Base-by-base conservation (phyloP, 2,888 invertebrate species). In the Agelastica alni region DNA sequence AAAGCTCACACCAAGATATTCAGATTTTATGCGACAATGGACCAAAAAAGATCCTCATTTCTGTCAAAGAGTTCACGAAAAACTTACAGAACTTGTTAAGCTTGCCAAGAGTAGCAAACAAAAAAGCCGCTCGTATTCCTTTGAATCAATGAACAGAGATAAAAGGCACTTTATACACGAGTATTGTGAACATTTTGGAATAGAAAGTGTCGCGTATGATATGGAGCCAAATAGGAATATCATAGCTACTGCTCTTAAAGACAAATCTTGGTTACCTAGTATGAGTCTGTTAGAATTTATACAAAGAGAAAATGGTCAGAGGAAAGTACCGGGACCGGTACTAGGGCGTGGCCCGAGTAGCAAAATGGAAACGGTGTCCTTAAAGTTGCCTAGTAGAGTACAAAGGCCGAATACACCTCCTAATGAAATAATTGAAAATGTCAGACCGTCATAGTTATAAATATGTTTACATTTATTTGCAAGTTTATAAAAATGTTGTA, bases 141-240 rank as follows among this genome's bases (percentile, higher is more conserved):
- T 97, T 76, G 91, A 92, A 12, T 87, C 90, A 1, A 96, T 96
- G 95, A 96, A 94, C 76, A 83, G 91, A 36, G 93, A 93, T 67
- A 95, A 96, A 76, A 83, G 97, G 1, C 89, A 91, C 71, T 86
- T 96, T 69, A 86, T 98, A 6, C 96, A 97, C 77, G 97, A 98
- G 74, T 85, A 94, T 75, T 94, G 94, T 67, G 92, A 93, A 70
- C 92, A 92, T 77, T 98, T 97, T 79, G 96, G 96, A 31, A 91
- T 95, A 67, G 90, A 93, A 70, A 92, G 95, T 61, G 89, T 91
- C 54, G 94, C 96, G 14, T 96, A 96, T 75, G 98, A 98, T 78
- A 87, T 88, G 13, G 96, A 96, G 72, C 97, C 97, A 0, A 95
- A 96, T 74, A 83, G 96, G 59, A 97, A 96, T 78, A 91, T 97